Evolutionary conservation across 2,113 vertebrate genomes (phyloP).

Genomic region (Erythrocercus mccallii): DNA sequence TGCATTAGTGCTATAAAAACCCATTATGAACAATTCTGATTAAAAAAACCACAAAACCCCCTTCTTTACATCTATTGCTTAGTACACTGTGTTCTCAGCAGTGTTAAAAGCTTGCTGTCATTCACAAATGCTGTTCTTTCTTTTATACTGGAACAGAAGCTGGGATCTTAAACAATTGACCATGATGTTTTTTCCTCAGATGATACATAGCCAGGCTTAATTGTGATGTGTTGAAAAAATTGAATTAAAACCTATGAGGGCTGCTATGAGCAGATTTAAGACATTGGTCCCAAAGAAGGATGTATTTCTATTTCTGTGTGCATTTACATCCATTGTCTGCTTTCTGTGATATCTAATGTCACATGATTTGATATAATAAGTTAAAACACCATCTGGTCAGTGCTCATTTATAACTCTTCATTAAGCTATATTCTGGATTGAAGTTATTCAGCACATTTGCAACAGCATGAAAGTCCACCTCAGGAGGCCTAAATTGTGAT

Average conservation of each 20-base stretch:
- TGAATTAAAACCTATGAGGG: background rate
- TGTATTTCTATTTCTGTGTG: background rate
- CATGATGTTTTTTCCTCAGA: background rate
- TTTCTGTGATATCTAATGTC: background rate
- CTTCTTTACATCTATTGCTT: background rate
- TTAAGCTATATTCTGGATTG: background rate
- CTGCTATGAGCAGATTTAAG: background rate
- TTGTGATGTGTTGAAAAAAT: background rate
- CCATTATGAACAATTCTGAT: background rate
- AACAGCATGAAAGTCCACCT: background rate
- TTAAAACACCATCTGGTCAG: background rate
- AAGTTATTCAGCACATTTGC: background rate
- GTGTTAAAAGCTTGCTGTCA: background rate
- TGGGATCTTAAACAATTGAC: background rate
- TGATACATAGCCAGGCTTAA: background rate
- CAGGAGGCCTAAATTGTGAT: background rate
- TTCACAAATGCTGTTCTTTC: background rate
- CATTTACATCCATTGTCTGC: background rate
- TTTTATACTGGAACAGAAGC: background rate
- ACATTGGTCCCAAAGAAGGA: background rate
- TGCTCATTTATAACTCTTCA: background rate
- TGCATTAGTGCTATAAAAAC: background rate
- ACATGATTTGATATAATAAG: background rate
- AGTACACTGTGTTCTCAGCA: background rate
- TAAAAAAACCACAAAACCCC: background rate